phyloP scores from a whole-genome alignment of 2,113 vertebrate genomes.

The Lepisosteus osseus region DNA sequence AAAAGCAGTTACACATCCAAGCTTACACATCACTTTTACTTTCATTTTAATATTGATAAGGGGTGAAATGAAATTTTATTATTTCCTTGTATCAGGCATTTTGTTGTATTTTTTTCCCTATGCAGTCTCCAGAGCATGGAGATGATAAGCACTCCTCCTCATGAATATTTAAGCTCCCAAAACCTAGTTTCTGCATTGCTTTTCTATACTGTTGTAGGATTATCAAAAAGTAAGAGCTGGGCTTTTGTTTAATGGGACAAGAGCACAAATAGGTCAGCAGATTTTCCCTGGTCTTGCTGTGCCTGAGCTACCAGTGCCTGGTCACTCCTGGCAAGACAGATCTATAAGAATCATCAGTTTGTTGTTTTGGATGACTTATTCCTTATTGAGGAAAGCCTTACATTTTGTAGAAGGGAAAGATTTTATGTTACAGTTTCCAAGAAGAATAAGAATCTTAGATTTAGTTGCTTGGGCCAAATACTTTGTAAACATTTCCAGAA shows the following conservation, averaged over 20 bases:
- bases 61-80: slow-evolving; percentile 6
- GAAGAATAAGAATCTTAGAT: too few relatives aligned
- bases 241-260: not conserved
- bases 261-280: not conserved
- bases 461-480: too few relatives aligned
- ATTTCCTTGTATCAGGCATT: slow-evolving; percentile 11
- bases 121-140: not conserved
- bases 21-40: too few relatives aligned
- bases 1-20: not conserved
- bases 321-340: slow-evolving; percentile 24
- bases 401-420: too few relatives aligned
- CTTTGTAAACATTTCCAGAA: too few relatives aligned
- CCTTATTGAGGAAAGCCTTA: slow-evolving; percentile 13
- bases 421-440: too few relatives aligned
- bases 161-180: slow-evolving; percentile 8
- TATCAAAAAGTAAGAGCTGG: not conserved
- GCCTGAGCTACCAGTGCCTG: slow-evolving; percentile 12
- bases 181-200: not conserved
- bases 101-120: slow-evolving; percentile 9
- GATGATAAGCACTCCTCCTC: slow-evolving; percentile 2
- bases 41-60: slow-evolving; percentile 8
- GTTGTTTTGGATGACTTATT: slow-evolving; percentile 25
- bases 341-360: slow-evolving; percentile 28
- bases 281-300: not conserved
- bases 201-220: not conserved